These are phyloP conservation scores for Musca domestica DNA, from an alignment of 1,140 invertebrate species.

Conservation along the genomic window DNA sequence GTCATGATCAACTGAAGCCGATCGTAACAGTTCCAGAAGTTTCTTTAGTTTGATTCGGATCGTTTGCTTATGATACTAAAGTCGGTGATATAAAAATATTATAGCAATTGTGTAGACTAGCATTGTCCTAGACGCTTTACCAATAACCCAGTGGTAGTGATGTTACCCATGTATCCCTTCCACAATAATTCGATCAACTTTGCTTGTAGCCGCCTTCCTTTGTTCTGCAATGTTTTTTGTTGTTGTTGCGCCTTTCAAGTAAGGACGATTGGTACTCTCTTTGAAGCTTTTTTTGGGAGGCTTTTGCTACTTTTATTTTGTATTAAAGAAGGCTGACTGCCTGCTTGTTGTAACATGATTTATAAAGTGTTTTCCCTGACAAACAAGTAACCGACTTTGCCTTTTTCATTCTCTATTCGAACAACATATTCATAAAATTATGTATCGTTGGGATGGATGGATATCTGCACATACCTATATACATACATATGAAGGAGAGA, in stretches of 20 bases:
- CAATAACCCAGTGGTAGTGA: background rate
- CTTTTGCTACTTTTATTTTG: background rate
- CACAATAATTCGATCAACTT: background rate
- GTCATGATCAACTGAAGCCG: no score
- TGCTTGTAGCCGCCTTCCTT: slow-evolving; percentile 3
- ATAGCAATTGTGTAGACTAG: no score
- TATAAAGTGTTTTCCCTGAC: slow-evolving; percentile 25
- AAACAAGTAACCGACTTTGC: slow-evolving; percentile 22
- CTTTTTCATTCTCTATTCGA: background rate
- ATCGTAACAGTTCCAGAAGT: no score
- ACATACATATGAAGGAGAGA: background rate
- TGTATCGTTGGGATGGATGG: slow-evolving; percentile 10
- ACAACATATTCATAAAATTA: slow-evolving; percentile 16
- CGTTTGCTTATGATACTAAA: no score
- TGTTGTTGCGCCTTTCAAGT: no score
- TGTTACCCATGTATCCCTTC: background rate
- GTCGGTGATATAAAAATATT: no score
- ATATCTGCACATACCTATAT: background rate
- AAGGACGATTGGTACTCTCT: background rate
- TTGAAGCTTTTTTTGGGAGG: background rate
- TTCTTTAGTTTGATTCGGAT: no score
- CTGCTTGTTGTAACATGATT: slow-evolving; percentile 19
- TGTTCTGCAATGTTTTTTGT: no score
- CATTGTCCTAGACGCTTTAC: no score
- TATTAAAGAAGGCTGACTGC: slow-evolving; percentile 9